phyloP scores from a whole-genome alignment of 1,140 invertebrate genomes.

The Pogonus chalceus region DNA sequence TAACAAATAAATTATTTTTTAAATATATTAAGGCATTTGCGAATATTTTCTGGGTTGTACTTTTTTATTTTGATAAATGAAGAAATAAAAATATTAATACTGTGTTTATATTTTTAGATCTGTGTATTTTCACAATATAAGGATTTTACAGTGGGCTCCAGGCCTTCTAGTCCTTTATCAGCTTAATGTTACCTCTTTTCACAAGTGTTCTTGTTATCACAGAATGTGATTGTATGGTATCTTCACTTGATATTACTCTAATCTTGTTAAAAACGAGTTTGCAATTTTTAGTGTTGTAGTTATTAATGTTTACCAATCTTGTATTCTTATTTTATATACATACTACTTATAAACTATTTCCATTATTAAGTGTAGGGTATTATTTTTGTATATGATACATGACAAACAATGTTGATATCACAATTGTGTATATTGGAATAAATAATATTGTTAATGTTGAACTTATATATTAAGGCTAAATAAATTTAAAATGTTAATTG shows the following conservation, averaged over 20 bases:
- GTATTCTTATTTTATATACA: not conserved
- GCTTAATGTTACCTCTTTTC: not conserved
- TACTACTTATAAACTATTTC: not conserved
- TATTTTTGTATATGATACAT: not conserved
- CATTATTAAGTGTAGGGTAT: not conserved
- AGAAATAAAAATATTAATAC: slow-evolving; percentile 8
- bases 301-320: not conserved
- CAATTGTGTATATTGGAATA: not conserved
- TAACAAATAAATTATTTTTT: no score
- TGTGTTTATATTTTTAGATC: slow-evolving; percentile 59
- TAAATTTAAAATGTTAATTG: no score
- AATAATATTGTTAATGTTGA: no score
- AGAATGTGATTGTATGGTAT: not conserved
- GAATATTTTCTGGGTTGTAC: no score
- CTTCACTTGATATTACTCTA: not conserved
- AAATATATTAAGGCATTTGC: no score
- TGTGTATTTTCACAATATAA: slow-evolving; percentile 85
- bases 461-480: no score
- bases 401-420: not conserved
- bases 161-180: slow-evolving; percentile 35
- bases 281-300: not conserved
- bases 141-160: slow-evolving; percentile 68
- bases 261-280: not conserved
- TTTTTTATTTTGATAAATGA: slow-evolving; percentile 6
- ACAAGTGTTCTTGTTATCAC: not conserved